Evolutionary conservation across 2,113 vertebrate species (phyloP), one percentile per base, ranked within the genome.

Genomic region (Chloebia gouldiae): DNA sequence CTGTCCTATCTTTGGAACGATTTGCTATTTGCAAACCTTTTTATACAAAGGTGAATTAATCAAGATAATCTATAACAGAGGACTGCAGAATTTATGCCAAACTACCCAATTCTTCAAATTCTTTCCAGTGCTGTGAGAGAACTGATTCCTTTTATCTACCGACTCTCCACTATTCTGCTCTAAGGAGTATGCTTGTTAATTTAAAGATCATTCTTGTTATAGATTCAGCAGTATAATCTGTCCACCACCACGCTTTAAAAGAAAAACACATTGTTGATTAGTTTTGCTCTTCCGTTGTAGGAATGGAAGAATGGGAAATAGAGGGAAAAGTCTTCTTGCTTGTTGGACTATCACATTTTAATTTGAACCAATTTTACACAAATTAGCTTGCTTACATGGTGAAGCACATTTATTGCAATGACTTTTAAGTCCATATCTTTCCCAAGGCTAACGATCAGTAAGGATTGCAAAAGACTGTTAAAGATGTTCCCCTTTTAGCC

Each of bases 321-420:
- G 40, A 86, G 9, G 47, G 44, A 56, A 63, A 92, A 84, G 33
- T 47, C 37, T 33, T 79, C 75, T 86, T 86, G 56, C 54, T 87
- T 93, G 27, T 91, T 86, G 88, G 50, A 57, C 33, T 59, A 42
- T 86, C 51, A 14, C 54, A 76, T 93, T 93, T 84, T 81, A 85
- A 77, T 90, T 92, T 81, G 64, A 94, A 71, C 9, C n/a, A 47
- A 42, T 94, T 93, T 90, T 86, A 76, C 45, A 80, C 40, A 93
- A 93, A 86, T 91, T 83, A 91, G 63, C 42, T 53, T 86, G 56
- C 45, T 64, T 90, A 57, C 28, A 45, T 60, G 50, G 42, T 86
- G 82, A 95, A 94, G 72, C 3, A 2, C 13, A 53, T 72, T 94
- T 78, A 31, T 68, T 81, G 16, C 79, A 94, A 89, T 75, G 69